Conservation (phyloP, 1,140 invertebrate genomes). For the Helicoverpa armigera region DNA sequence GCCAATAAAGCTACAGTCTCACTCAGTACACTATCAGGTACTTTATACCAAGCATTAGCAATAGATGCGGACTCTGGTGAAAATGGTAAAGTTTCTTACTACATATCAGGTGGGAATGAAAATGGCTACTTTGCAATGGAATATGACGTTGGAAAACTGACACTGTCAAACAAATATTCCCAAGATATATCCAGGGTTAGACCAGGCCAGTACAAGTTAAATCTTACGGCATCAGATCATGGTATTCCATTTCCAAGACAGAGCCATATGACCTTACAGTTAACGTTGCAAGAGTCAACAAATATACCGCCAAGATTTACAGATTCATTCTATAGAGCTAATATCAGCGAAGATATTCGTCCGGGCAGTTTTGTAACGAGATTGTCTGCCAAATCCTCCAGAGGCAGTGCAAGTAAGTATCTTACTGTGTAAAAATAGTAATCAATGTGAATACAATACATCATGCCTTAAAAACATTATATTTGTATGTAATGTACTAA, state of each 20-base stretch:
- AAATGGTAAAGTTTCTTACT: constrained; percentile 95
- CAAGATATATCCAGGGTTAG: constrained; percentile 73
- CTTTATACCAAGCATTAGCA: constrained; percentile 93
- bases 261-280: constrained; percentile 88
- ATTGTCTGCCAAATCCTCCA: constrained; percentile 91
- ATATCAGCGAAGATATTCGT: constrained; percentile 93
- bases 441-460: no score
- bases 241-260: constrained; percentile 90
- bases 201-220: constrained; percentile 88
- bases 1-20: constrained; percentile 73
- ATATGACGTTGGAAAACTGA: constrained; percentile 92
- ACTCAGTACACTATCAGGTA: constrained; percentile 75
- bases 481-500: not conserved
- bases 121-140: constrained; percentile 93
- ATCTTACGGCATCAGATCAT: constrained; percentile 94
- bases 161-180: constrained; percentile 90
- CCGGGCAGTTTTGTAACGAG: constrained; percentile 92
- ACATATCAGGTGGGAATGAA: constrained; percentile 94
- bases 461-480: no score
- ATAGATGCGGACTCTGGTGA: constrained; percentile 94
- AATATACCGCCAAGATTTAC: constrained; percentile 94
- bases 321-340: constrained; percentile 91
- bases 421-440: no score
- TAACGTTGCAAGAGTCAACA: constrained; percentile 91
- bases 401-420: constrained; percentile 88